These are phyloP conservation scores for Pseudorasbora parva DNA, from an alignment of 2,113 vertebrate genomes.

Conservation along the genomic window DNA sequence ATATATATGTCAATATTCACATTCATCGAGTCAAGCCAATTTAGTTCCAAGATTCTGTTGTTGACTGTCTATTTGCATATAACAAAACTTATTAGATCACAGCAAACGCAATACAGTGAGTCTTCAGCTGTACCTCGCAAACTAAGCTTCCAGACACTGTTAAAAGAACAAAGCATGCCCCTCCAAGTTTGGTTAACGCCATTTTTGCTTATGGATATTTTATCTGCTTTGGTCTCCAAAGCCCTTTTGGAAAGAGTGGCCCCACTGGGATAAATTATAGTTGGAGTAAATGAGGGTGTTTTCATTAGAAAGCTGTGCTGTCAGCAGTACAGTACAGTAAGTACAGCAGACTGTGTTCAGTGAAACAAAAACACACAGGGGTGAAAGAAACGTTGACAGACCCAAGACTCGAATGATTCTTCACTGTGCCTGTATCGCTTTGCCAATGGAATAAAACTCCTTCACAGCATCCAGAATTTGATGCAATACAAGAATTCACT, in stretches of 20 bases:
- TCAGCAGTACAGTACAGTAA: conserved; percentile 45
- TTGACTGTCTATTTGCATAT: background rate
- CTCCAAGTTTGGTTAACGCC: conserved; percentile 15
- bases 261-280: conserved; percentile 53
- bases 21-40: background rate
- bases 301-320: conserved; percentile 50
- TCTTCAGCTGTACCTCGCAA: conserved; percentile 8
- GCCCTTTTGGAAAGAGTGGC: conserved; percentile 10
- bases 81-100: background rate
- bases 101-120: background rate
- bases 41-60: background rate
- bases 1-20: background rate
- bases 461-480: background rate
- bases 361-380: conserved; percentile 42
- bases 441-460: background rate
- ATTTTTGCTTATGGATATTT: conserved; percentile 43
- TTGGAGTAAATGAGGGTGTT: conserved; percentile 49
- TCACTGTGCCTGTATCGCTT: background rate
- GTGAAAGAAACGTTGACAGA: background rate
- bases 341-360: background rate
- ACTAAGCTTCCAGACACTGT: conserved; percentile 4
- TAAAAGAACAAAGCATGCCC: conserved; percentile 5
- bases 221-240: conserved; percentile 35
- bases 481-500: background rate
- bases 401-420: background rate